A percentile compares a stretch with the other conserved stretches of the same genome.
Conservation (phyloP, 2,113 vertebrate species). For the Peromyscus californicus region DNA sequence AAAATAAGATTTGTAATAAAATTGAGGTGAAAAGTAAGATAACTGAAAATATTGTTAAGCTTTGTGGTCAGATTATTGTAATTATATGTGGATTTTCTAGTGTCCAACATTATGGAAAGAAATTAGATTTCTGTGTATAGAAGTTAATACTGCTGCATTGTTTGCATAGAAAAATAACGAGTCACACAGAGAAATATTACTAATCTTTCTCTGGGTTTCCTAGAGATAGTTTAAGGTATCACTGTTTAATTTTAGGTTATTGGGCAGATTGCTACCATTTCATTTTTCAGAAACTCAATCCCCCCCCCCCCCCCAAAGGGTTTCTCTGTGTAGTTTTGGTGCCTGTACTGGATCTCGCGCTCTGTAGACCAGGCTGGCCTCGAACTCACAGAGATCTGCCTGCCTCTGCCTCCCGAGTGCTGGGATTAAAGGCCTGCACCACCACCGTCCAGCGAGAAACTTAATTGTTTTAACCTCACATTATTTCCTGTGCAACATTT, state of each 20-base stretch:
- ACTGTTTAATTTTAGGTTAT: background rate
- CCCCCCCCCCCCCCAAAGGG: too few relatives aligned
- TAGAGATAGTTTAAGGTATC: constrained; percentile 39
- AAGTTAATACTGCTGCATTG: constrained; percentile 44
- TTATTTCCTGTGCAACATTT: constrained; percentile 28
- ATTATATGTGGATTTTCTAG: constrained; percentile 33
- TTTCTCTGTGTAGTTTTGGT: too few relatives aligned
- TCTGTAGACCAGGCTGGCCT: too few relatives aligned
- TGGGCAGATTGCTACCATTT: background rate
- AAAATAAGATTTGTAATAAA: constrained; percentile 63
- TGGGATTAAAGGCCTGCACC: too few relatives aligned
- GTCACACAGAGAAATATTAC: background rate
- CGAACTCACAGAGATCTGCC: too few relatives aligned
- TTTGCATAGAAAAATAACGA: constrained; percentile 34
- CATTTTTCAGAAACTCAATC: constrained; percentile 25
- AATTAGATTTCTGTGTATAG: constrained; percentile 15
- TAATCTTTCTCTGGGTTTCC: background rate
- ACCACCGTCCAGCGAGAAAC: background rate
- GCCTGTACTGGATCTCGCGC: too few relatives aligned
- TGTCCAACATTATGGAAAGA: constrained; percentile 32
- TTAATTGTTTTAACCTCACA: background rate
- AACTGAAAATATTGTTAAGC: constrained; percentile 39
- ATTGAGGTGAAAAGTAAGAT: constrained; percentile 6
- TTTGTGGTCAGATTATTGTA: constrained; percentile 14
- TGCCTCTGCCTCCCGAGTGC: too few relatives aligned